Evolutionary conservation across 2,113 vertebrate species (phyloP).

Genomic region (Urocynchramus pylzowi): DNA sequence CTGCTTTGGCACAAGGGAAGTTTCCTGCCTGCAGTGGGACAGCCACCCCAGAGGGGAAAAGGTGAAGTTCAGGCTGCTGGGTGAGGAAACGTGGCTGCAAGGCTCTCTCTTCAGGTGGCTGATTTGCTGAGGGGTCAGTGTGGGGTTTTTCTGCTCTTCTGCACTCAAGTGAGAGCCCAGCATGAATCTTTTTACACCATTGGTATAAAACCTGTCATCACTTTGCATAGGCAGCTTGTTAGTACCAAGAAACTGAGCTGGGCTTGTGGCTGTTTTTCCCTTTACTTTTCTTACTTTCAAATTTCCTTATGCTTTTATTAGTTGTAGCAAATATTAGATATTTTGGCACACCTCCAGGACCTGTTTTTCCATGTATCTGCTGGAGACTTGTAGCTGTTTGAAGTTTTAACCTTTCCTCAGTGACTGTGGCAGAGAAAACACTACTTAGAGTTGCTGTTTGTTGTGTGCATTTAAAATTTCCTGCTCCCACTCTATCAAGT

Average conservation of each 20-base stretch:
- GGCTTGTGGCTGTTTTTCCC: not conserved
- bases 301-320: not conserved
- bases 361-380: not conserved
- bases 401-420: not conserved
- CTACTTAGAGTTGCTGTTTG: not conserved
- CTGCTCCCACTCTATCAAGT: not conserved
- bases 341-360: not conserved
- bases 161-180: not conserved
- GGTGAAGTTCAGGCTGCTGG: not conserved
- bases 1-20: not conserved
- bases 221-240: not conserved
- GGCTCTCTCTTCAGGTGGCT: not conserved
- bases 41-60: not conserved
- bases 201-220: not conserved
- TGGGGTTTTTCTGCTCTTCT: not conserved
- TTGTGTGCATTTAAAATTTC: not conserved
- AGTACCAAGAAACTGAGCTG: not conserved
- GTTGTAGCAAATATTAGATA: not conserved
- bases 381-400: not conserved
- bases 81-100: accelerated
- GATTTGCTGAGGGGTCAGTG: not conserved
- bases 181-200: not conserved
- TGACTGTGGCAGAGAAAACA: not conserved
- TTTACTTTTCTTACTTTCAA: not conserved
- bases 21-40: accelerated